Conservation (phyloP, 2,888 invertebrate genomes). For the Spialia ferax region DNA sequence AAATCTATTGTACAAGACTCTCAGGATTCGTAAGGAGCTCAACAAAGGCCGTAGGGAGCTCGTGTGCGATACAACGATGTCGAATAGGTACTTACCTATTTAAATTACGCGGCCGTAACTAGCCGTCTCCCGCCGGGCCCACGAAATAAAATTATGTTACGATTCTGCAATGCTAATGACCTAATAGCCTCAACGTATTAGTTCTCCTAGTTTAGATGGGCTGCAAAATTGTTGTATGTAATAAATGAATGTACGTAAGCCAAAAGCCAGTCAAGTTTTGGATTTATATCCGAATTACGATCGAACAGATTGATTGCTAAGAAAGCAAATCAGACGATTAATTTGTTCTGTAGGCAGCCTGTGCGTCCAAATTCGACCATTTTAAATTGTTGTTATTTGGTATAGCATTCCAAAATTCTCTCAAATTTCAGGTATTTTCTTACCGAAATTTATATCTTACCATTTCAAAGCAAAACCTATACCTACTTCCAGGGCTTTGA, state of each 20-base stretch:
- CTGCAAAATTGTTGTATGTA: neutral
- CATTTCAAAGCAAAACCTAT: neutral
- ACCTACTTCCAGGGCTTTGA: neutral
- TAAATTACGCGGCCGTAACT: constrained; percentile 29
- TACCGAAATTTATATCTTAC: too few relatives aligned
- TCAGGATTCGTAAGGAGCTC: constrained; percentile 39
- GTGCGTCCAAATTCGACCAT: too few relatives aligned
- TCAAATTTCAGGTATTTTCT: too few relatives aligned
- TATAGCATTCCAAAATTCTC: too few relatives aligned
- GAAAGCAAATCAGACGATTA: too few relatives aligned
- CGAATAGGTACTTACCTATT: constrained; percentile 35
- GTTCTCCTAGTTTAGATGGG: neutral
- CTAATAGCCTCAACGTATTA: neutral
- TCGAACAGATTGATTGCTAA: too few relatives aligned
- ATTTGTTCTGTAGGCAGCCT: too few relatives aligned
- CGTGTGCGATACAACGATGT: constrained; percentile 31
- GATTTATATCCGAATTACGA: too few relatives aligned
- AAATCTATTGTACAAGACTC: constrained; percentile 39
- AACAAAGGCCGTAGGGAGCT: constrained; percentile 31
- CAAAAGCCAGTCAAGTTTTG: too few relatives aligned
- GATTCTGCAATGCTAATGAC: constrained; percentile 16
- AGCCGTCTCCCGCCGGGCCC: constrained; percentile 10
- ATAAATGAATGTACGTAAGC: too few relatives aligned
- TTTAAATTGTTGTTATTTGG: too few relatives aligned
- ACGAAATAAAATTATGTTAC: constrained; percentile 32